Evolutionary conservation across 2,888 invertebrate species (phyloP).

Genomic region (Halocaridina rubra): DNA sequence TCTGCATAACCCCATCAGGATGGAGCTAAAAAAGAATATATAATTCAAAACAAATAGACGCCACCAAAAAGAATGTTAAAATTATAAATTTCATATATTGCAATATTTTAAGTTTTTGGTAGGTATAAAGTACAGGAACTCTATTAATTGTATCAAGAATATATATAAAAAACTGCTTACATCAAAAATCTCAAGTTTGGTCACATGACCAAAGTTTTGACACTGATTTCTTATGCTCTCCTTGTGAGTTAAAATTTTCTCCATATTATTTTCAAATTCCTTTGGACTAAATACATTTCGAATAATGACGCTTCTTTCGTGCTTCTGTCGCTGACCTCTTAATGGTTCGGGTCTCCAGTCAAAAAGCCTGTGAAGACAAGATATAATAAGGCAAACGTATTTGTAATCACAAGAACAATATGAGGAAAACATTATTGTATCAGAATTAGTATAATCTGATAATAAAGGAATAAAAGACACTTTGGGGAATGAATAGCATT

Average conservation of each 20-base stretch:
- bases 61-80: no score
- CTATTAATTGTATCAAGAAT: no score
- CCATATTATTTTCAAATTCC: conserved; percentile 90
- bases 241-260: conserved; percentile 89
- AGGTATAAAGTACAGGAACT: no score
- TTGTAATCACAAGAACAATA: no score
- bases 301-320: conserved; percentile 91
- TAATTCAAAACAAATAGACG: no score
- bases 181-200: conserved; percentile 91
- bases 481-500: no score
- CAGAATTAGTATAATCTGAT: no score
- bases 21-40: conserved; percentile 75
- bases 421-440: no score
- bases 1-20: conserved; percentile 93
- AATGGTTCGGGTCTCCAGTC: conserved; percentile 97
- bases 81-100: no score
- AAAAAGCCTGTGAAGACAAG: conserved; percentile 76
- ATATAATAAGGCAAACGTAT: conserved; percentile 63
- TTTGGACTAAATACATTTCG: conserved; percentile 92
- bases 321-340: conserved; percentile 84
- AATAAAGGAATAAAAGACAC: no score
- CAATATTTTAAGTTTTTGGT: no score
- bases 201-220: conserved; percentile 89
- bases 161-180: conserved; percentile 74
- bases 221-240: conserved; percentile 91